phyloP scores from a whole-genome alignment of 2,888 invertebrate genomes.

The Hydrotaea diabolus region DNA sequence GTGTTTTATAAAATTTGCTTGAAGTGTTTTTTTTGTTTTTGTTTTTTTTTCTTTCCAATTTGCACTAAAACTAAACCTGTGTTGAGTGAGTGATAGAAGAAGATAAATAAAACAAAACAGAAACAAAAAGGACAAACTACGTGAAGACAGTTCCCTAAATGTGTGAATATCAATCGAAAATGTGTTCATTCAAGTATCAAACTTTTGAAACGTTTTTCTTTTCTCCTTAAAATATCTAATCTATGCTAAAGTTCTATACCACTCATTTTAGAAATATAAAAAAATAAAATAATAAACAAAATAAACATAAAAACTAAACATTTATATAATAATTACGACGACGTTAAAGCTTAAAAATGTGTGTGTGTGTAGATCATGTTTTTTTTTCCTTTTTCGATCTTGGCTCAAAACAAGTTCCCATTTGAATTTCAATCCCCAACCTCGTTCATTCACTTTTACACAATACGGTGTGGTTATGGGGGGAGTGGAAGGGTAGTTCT shows the following conservation, averaged over 20 bases:
- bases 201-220: conserved; percentile 16
- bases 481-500: neutral
- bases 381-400: neutral
- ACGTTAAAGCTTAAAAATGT: conserved; percentile 63
- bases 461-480: neutral
- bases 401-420: neutral
- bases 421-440: conserved; percentile 16
- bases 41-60: neutral
- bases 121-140: neutral
- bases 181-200: conserved; percentile 23
- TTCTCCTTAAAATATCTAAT: conserved; percentile 21
- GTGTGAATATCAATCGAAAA: conserved; percentile 15
- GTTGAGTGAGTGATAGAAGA: neutral
- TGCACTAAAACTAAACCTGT: conserved; percentile 7
- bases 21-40: neutral
- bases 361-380: conserved; percentile 20
- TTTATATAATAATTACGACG: conserved; percentile 55
- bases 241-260: conserved; percentile 43
- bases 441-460: neutral
- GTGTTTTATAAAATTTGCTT: neutral
- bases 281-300: conserved; percentile 27
- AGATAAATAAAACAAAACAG: neutral
- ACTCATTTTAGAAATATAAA: conserved; percentile 18
- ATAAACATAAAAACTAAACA: conserved; percentile 20
- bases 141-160: conserved; percentile 15